phyloP scores from a whole-genome alignment of 1,140 invertebrate genomes.

The Aleiodes sp. region DNA sequence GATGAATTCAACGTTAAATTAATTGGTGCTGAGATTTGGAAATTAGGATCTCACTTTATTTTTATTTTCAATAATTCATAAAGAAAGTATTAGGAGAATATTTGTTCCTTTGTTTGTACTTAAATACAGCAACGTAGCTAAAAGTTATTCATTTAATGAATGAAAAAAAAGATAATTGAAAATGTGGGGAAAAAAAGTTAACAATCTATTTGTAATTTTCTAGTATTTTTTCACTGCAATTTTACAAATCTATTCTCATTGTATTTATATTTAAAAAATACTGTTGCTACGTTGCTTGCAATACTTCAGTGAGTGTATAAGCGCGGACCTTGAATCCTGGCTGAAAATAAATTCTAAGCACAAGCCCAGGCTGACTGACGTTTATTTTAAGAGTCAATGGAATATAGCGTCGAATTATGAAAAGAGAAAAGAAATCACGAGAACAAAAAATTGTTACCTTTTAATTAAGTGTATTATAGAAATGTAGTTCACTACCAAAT shows the following conservation, averaged over 20 bases:
- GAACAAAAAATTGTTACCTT: too few species aligned
- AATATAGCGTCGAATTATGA: too few species aligned
- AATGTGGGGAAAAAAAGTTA: not conserved
- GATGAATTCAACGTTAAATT: not conserved
- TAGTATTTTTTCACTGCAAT: not conserved
- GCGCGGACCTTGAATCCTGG: not conserved
- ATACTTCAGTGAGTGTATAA: not conserved
- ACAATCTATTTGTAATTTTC: not conserved
- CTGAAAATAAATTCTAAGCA: not conserved
- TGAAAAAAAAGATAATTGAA: not conserved
- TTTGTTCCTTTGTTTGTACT: not conserved
- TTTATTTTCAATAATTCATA: not conserved
- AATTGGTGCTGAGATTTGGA: too few species aligned
- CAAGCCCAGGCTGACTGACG: not conserved
- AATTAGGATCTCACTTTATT: too few species aligned
- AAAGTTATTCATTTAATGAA: not conserved
- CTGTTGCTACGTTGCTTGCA: not conserved
- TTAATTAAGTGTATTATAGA: too few species aligned
- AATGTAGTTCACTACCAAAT: too few species aligned
- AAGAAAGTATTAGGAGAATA: not conserved
- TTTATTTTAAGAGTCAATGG: not conserved
- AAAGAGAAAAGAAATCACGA: too few species aligned
- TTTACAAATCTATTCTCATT: not conserved
- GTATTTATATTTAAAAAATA: not conserved
- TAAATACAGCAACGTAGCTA: constrained; percentile 1